Evolutionary conservation across 2,888 invertebrate genomes (phyloP), one percentile per base, ranked within the genome.

Genomic region (Athetis lepigone): DNA sequence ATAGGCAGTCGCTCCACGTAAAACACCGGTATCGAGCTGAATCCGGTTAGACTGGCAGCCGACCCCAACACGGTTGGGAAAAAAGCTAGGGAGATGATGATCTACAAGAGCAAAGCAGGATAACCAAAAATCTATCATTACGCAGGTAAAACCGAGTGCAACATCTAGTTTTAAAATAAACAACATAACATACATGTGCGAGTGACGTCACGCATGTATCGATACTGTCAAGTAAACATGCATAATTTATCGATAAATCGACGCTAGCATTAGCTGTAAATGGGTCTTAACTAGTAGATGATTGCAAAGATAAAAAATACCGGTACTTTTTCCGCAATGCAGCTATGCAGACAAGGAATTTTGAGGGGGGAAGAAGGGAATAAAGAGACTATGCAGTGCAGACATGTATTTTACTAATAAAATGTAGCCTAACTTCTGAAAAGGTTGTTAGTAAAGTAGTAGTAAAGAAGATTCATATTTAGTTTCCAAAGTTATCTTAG

Each of bases 321-420:
- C 52, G 49, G 69, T 60, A 59, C 29, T 60, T 68, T 59, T 59
- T n/a, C 43, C 60, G 69, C 63, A 64, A 33, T 69, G 63, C 69
- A 50, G 74, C 46, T 45, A 39, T 50, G 29, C 45, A 49, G 40
- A 37, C 29, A 37, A 29, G 16, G 8, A 25, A 11, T 43, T 16
- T 50, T 54, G 45, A 33, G 13, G 27, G 13, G 9, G n/a, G n/a
- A n/a, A n/a, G n/a, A n/a, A 50, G 11, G 33, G 33, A 33, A 4
- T 33, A 49, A 11, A 23, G 9, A 27, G 8, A 25, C 29, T 25
- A 29, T 25, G 46, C 23, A 42, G 25, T 27, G 9, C n/a, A 23
- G 13, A 43, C 11, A 27, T 29, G 46, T 16, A 36, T 23, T 49
- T 0, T 49, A 36, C 9, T 33, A 2, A 11, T 2, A 2, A 27